Conservation (phyloP, 2,797 vertebrate genomes). For the Myripristis murdjan region DNA sequence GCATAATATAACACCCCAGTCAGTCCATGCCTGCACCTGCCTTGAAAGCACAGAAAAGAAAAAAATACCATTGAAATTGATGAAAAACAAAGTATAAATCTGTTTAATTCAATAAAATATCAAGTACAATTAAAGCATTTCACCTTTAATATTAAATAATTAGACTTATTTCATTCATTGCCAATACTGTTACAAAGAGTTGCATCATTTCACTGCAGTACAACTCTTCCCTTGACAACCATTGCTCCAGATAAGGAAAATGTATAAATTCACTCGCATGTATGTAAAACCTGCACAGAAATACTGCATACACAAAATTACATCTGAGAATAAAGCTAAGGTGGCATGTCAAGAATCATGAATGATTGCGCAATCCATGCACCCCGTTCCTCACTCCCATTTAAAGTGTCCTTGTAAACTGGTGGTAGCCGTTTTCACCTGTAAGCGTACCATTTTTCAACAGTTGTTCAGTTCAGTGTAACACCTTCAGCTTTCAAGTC, state of each 20-base stretch:
- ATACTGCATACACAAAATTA: constrained; percentile 85
- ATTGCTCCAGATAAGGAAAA: constrained; percentile 82
- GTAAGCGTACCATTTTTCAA: constrained; percentile 66
- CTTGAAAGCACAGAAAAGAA: constrained; percentile 54
- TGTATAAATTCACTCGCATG: constrained; percentile 82
- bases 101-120: constrained; percentile 91
- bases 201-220: constrained; percentile 92
- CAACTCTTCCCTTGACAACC: constrained; percentile 89
- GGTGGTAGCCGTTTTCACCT: constrained; percentile 66
- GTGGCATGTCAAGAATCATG: constrained; percentile 79
- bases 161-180: constrained; percentile 89
- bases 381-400: constrained; percentile 73
- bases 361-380: constrained; percentile 86
- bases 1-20: constrained; percentile 33
- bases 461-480: constrained; percentile 35
- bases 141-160: constrained; percentile 86
- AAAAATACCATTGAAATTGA: constrained; percentile 70
- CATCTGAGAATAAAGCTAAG: constrained; percentile 78
- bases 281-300: constrained; percentile 84
- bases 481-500: constrained; percentile 55
- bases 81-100: constrained; percentile 88
- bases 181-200: constrained; percentile 90
- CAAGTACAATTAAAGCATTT: constrained; percentile 86
- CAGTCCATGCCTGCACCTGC: constrained; percentile 38
- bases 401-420: constrained; percentile 86